These are phyloP conservation scores for Plagiodera versicolora DNA, from an alignment of 2,888 invertebrate genomes.

Conservation along the genomic window DNA sequence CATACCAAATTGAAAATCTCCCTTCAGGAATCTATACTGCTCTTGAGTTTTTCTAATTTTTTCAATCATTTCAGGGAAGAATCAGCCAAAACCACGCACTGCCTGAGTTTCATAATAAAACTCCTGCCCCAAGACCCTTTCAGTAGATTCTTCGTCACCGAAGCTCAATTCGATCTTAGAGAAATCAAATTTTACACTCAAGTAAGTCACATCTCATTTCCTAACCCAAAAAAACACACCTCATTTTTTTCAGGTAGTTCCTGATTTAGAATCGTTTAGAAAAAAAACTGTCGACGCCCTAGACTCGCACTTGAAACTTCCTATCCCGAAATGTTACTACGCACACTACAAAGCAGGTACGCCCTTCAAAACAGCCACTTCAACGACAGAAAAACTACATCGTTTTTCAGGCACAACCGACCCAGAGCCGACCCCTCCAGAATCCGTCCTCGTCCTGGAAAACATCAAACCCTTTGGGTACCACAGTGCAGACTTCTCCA, in stretches of 20 bases:
- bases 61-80: constrained; percentile 40
- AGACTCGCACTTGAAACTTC: constrained; percentile 62
- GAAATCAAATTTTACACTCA: constrained; percentile 83
- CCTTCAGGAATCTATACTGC: too few relatives aligned
- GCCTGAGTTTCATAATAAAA: constrained; percentile 68
- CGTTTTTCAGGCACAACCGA: constrained; percentile 46
- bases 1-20: too few relatives aligned
- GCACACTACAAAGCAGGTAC: constrained; percentile 60
- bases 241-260: constrained; percentile 67
- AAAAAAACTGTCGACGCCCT: constrained; percentile 47
- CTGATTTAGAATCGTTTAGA: constrained; percentile 68
- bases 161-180: constrained; percentile 79
- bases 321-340: constrained; percentile 72
- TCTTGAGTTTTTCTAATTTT: too few relatives aligned
- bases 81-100: constrained; percentile 39
- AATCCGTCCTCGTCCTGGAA: constrained; percentile 74
- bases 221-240: too few relatives aligned
- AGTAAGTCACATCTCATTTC: too few relatives aligned
- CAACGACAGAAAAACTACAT: neutral
- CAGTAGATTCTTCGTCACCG: constrained; percentile 77
- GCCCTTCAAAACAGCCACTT: too few relatives aligned
- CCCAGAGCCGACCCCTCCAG: constrained; percentile 56
- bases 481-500: constrained; percentile 68
- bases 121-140: constrained; percentile 78
- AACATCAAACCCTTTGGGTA: constrained; percentile 70